Evolutionary conservation across 2,113 vertebrate species (phyloP), one percentile per base, ranked within the genome.

Genomic region (Hepsetus odoe): DNA sequence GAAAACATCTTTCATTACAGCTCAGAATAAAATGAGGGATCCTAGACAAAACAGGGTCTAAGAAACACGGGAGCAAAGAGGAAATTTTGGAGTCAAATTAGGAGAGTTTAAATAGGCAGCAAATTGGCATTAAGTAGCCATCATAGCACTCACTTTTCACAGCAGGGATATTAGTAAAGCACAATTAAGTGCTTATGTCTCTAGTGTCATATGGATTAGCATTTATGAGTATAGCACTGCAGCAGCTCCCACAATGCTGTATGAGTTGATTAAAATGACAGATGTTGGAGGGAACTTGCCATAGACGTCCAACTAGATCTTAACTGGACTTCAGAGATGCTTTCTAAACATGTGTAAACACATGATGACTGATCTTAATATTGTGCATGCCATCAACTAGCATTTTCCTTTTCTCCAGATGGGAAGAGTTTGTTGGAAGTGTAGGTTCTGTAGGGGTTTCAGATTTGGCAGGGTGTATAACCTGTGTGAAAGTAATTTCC

Each of bases 401-500:
- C 20, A 11, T 10, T 30, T 20, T 46, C 9, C 28, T 61, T 61
- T 18, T 2, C 24, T 72, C 20, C 53, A 42, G 14, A 32, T 61
- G 2, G 32, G 58, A 44, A 30, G 55, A 30, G 18, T n/a, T 16
- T 11, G 4, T 30, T 32, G 18, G 2, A 8, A 16, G 24, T 73
- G 55, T 59, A 74, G 33, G 65, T 13, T 40, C 20, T 68, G 42
- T 78, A 35, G 56, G 53, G 51, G 64, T 66, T 79, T 58, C 66
- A 51, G 65, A n/a, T 80, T 76, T 90, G 87, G 86, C 86, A 83
- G 65, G 61, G 33, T 83, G 73, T 76, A 55, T 42, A 75, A 69
- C 62, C 80, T 80, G 81, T 86, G 84, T 79, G 64, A 85, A 87
- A 88, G 84, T 72, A 26, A 85, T 87, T 88, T 91, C 89, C 86